These are phyloP conservation scores for Phymastichus coffea DNA, from an alignment of 1,140 invertebrate species.

Conservation along the genomic window DNA sequence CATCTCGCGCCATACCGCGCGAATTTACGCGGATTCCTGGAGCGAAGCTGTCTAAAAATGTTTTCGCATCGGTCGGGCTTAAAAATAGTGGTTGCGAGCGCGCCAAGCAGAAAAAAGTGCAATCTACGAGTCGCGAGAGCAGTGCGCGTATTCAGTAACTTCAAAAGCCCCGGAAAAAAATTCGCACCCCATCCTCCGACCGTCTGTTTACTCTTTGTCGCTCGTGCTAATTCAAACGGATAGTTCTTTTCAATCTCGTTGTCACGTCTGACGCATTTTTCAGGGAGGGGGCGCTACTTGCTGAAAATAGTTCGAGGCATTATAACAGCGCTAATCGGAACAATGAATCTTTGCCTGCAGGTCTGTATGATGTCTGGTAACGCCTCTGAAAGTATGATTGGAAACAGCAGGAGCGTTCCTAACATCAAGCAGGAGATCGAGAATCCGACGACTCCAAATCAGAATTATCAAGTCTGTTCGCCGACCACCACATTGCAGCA, in stretches of 20 bases:
- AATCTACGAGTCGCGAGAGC: no score
- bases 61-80: conserved; percentile 42
- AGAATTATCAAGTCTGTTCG: conserved; percentile 62
- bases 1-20: no score
- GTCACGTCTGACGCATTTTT: neutral
- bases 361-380: conserved; percentile 63
- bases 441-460: conserved; percentile 51
- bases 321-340: no score
- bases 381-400: conserved; percentile 49
- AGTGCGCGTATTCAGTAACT: conserved; percentile 13
- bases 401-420: conserved; percentile 50
- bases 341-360: no score
- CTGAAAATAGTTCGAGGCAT: no score
- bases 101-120: conserved; percentile 45
- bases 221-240: conserved; percentile 2
- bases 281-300: no score
- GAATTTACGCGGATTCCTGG: conserved; percentile 35
- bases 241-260: neutral
- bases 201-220: conserved; percentile 12
- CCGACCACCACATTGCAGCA: conserved; percentile 58
- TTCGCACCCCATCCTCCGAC: neutral
- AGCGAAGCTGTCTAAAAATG: conserved; percentile 48
- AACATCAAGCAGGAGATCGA: conserved; percentile 63
- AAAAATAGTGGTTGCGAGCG: conserved; percentile 45
- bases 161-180: conserved; percentile 27